Conservation (phyloP, 2,888 invertebrate genomes). For the Charanyca ferruginea region DNA sequence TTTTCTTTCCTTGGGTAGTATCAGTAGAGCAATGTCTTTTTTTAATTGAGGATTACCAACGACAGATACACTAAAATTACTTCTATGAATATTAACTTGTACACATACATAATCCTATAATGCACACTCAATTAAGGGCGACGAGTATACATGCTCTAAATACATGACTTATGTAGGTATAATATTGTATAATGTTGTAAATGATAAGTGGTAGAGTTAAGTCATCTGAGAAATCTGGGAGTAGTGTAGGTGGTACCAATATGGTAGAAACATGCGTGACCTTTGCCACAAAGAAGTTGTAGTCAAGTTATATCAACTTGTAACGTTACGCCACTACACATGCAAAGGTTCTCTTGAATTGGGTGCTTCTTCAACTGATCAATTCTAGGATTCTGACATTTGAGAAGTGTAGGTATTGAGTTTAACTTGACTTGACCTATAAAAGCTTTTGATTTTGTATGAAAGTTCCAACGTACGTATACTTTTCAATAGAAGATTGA, state of each 20-base stretch:
- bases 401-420: not conserved
- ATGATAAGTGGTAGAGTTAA: not conserved
- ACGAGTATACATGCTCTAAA: too few species aligned
- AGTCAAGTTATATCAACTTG: conserved; percentile 1
- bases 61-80: too few species aligned
- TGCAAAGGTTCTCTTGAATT: conserved; percentile 6
- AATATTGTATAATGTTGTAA: too few species aligned
- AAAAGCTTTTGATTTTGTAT: not conserved
- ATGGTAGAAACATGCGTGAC: conserved; percentile 10
- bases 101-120: too few species aligned
- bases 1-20: conserved; percentile 14
- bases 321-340: not conserved
- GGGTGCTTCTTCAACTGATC: conserved; percentile 6
- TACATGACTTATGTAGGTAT: too few species aligned
- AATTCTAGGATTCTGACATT: conserved; percentile 6
- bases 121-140: too few species aligned
- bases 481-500: not conserved
- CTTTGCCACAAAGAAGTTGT: conserved; percentile 12
- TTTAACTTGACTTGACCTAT: not conserved
- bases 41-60: too few species aligned
- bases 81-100: too few species aligned
- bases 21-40: not conserved
- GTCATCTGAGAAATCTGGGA: conserved; percentile 3
- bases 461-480: not conserved
- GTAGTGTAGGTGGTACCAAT: not conserved